A percentile compares a stretch with the other conserved stretches of the same genome.
These are phyloP conservation scores for Otis tarda DNA, from an alignment of 2,113 vertebrate genomes.

Conservation along the genomic window DNA sequence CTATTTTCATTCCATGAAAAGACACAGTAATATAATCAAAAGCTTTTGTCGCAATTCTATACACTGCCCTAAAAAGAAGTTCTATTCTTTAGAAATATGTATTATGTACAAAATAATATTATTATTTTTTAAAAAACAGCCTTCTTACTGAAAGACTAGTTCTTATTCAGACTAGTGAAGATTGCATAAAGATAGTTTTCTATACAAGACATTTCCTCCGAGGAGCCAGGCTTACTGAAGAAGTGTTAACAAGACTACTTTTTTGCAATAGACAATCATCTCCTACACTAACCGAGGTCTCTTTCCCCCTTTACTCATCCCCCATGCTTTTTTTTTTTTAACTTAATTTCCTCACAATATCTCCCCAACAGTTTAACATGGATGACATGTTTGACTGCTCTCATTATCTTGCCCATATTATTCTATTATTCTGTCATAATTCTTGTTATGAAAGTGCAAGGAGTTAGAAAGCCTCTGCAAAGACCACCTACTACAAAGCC, in stretches of 20 bases:
- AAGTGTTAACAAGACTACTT: neutral
- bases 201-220: neutral
- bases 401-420: neutral
- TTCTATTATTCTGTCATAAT: conserved; percentile 15
- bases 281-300: neutral
- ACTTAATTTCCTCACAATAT: neutral
- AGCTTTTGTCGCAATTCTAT: neutral
- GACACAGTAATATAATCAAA: neutral
- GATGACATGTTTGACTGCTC: neutral
- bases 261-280: neutral
- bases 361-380: neutral
- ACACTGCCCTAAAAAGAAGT: neutral
- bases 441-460: conserved; percentile 2
- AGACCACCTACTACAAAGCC: conserved; percentile 35
- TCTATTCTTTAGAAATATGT: neutral
- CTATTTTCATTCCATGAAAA: neutral
- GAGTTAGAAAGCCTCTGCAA: neutral
- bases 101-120: neutral
- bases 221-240: neutral
- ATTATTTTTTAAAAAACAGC: neutral
- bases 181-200: neutral
- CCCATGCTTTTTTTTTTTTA: accelerated
- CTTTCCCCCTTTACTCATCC: neutral
- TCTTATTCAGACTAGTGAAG: neutral
- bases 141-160: neutral